phyloP scores from a whole-genome alignment of 2,113 vertebrate species.

The Ascaphus truei region DNA sequence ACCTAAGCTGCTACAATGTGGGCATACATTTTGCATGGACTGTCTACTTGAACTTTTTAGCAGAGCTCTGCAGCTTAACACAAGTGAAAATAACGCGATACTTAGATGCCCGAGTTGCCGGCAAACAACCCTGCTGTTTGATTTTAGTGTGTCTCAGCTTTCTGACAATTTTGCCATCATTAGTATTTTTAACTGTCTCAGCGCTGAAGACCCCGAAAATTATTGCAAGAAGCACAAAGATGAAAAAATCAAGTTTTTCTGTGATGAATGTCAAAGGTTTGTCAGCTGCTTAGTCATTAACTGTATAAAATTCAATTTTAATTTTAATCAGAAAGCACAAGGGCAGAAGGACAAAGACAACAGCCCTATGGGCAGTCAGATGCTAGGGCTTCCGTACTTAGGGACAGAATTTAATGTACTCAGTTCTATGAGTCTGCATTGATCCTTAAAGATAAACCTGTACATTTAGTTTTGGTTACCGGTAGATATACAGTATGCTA shows the following conservation, averaged over 20 bases:
- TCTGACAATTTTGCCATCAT: slow-evolving; percentile 30
- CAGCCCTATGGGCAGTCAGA: too few species aligned
- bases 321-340: too few species aligned
- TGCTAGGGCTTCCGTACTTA: too few species aligned
- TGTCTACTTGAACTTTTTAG: slow-evolving; percentile 25
- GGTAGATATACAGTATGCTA: too few species aligned
- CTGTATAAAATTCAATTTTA: too few species aligned
- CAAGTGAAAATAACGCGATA: background rate
- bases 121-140: background rate
- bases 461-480: too few species aligned
- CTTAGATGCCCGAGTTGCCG: slow-evolving; percentile 25
- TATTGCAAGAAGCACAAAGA: slow-evolving; percentile 27
- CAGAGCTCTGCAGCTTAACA: background rate
- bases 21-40: slow-evolving; percentile 33
- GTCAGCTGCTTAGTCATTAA: background rate
- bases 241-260: slow-evolving; percentile 33
- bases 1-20: slow-evolving; percentile 35
- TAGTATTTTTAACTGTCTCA: background rate
- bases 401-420: too few species aligned
- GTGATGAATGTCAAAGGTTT: slow-evolving; percentile 28
- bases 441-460: too few species aligned
- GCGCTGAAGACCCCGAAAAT: background rate
- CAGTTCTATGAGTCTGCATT: too few species aligned
- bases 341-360: too few species aligned
- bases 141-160: background rate